phyloP scores from a whole-genome alignment of 92 coral and sea anemone genomes.

The Montipora capitata region DNA sequence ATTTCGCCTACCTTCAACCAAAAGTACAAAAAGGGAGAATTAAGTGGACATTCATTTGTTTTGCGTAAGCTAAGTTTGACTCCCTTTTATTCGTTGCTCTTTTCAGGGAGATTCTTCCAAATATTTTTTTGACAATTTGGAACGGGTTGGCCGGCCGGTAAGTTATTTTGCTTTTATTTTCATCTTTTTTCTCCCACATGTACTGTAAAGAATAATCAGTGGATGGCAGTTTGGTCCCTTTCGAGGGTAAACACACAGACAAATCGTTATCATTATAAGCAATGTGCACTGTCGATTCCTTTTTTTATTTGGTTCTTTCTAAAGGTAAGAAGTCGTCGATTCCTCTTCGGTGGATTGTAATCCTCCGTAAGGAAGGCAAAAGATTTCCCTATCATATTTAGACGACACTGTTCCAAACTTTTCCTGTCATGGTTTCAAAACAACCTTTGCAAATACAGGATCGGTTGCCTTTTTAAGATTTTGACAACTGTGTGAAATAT shows the following conservation, averaged over 20 bases:
- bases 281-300: constrained; percentile 8
- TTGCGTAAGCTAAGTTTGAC: constrained; percentile 1
- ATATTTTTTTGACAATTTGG: constrained; percentile 97
- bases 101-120: constrained; percentile 98
- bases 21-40: too few relatives aligned
- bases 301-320: constrained; percentile 1
- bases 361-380: background rate
- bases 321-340: too few relatives aligned
- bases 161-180: constrained; percentile 36
- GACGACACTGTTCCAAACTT: too few relatives aligned
- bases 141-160: constrained; percentile 97
- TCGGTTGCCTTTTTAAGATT: constrained; percentile 1
- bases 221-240: background rate
- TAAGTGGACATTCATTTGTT: constrained; percentile 34
- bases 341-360: too few relatives aligned
- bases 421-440: too few relatives aligned
- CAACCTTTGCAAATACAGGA: background rate
- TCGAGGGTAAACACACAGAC: constrained; percentile 19
- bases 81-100: constrained; percentile 32
- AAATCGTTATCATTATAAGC: background rate
- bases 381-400: background rate
- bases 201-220: constrained; percentile 1
- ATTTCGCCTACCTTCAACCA: background rate
- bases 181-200: background rate
- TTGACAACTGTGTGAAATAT: background rate